These are phyloP conservation scores for Planiliza haematocheilus DNA, from an alignment of 2,113 vertebrate species.

Conservation along the genomic window DNA sequence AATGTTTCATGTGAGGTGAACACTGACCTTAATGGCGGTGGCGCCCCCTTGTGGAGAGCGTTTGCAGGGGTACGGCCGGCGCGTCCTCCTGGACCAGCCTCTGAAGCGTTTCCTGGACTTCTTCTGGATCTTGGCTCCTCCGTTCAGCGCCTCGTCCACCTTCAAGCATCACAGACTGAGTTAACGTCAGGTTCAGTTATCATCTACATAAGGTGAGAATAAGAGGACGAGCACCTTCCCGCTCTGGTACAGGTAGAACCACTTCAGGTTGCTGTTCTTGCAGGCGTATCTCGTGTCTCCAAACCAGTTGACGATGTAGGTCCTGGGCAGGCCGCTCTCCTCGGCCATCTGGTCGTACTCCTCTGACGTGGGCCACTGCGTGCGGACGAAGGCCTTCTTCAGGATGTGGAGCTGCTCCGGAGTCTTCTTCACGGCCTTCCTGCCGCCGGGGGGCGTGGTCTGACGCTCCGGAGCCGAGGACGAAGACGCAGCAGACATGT, in stretches of 20 bases:
- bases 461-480: slow-evolving; percentile 64
- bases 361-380: slow-evolving; percentile 92
- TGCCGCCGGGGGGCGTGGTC: slow-evolving; percentile 49
- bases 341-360: slow-evolving; percentile 93
- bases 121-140: slow-evolving; percentile 84
- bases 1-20: too few relatives aligned
- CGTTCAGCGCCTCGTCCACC: slow-evolving; percentile 87
- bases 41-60: slow-evolving; percentile 74
- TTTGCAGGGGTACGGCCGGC: slow-evolving; percentile 76
- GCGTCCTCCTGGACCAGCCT: slow-evolving; percentile 88
- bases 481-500: fast-evolving
- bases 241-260: slow-evolving; percentile 93
- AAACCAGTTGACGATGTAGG: slow-evolving; percentile 98
- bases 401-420: slow-evolving; percentile 93
- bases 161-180: neutral
- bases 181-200: too few relatives aligned
- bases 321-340: slow-evolving; percentile 90
- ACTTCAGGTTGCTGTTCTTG: slow-evolving; percentile 98
- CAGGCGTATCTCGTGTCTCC: slow-evolving; percentile 96
- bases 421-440: slow-evolving; percentile 91
- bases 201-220: too few relatives aligned
- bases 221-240: slow-evolving; percentile 78
- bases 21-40: slow-evolving; percentile 86
- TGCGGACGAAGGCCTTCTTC: slow-evolving; percentile 93
- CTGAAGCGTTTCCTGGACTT: slow-evolving; percentile 92